Percentiles rank a stretch among this genome's conserved stretches.
Evolutionary conservation across 2,113 vertebrate genomes (phyloP).

Genomic region (Megatriorchis doriae): DNA sequence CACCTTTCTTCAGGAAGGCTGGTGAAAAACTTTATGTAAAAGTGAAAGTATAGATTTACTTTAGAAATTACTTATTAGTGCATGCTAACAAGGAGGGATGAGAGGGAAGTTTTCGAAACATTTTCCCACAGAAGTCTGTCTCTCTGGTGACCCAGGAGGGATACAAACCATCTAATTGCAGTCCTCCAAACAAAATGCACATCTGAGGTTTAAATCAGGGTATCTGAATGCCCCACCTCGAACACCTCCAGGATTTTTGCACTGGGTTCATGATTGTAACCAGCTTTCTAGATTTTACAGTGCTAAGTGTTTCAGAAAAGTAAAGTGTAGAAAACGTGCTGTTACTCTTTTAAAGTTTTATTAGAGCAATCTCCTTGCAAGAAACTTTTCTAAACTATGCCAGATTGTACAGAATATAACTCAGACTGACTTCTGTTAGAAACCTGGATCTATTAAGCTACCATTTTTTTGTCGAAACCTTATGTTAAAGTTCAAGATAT

Average conservation of each 20-base stretch:
- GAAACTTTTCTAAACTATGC: neutral
- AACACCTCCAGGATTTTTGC: neutral
- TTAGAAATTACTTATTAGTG: neutral
- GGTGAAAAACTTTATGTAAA: neutral
- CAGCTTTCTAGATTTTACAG: neutral
- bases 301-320: neutral
- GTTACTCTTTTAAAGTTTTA: constrained; percentile 10
- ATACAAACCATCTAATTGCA: neutral
- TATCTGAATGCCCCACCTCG: neutral
- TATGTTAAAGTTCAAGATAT: neutral
- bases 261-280: neutral
- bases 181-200: neutral
- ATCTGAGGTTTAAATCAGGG: neutral
- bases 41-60: neutral
- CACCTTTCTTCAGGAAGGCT: neutral
- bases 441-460: neutral
- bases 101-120: neutral
- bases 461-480: neutral
- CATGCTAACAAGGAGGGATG: neutral
- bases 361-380: neutral
- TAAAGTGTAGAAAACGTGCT: neutral
- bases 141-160: neutral
- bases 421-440: neutral
- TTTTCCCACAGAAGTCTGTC: neutral
- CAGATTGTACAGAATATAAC: neutral